Evolutionary conservation across 2,888 invertebrate genomes (phyloP).

Genomic region (Herminia tarsipennalis): DNA sequence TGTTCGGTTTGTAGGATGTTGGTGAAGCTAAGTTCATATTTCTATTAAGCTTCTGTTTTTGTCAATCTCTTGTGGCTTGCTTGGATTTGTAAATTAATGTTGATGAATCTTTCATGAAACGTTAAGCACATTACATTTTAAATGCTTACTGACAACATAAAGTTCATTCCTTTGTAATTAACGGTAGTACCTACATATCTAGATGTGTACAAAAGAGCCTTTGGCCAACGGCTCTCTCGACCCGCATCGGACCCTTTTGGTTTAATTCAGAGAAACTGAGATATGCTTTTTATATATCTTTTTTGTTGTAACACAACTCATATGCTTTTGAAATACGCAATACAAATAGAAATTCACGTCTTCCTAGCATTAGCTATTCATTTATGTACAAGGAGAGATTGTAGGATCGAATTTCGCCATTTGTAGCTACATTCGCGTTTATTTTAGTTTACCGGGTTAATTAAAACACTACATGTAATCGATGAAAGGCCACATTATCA

Average conservation of each 20-base stretch:
- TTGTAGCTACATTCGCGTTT: no score
- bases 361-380: no score
- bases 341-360: background rate
- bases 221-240: conserved; percentile 19
- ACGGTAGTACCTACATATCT: conserved; percentile 21
- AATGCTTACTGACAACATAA: conserved; percentile 21
- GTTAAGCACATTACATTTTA: conserved; percentile 20
- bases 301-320: conserved; percentile 22
- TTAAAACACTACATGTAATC: no score
- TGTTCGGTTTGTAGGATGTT: background rate
- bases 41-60: background rate
- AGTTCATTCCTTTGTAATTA: conserved; percentile 34
- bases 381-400: no score
- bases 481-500: no score
- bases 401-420: no score
- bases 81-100: background rate
- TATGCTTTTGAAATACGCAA: background rate
- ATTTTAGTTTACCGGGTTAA: no score
- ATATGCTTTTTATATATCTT: conserved; percentile 26
- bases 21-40: background rate
- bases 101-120: conserved; percentile 7
- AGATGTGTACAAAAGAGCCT: conserved; percentile 26
- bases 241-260: conserved; percentile 38
- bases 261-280: conserved; percentile 24
- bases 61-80: no score